Evolutionary conservation across 2,113 vertebrate species (phyloP), one percentile per base, ranked within the genome.

Genomic region (Pteruthius melanotis): DNA sequence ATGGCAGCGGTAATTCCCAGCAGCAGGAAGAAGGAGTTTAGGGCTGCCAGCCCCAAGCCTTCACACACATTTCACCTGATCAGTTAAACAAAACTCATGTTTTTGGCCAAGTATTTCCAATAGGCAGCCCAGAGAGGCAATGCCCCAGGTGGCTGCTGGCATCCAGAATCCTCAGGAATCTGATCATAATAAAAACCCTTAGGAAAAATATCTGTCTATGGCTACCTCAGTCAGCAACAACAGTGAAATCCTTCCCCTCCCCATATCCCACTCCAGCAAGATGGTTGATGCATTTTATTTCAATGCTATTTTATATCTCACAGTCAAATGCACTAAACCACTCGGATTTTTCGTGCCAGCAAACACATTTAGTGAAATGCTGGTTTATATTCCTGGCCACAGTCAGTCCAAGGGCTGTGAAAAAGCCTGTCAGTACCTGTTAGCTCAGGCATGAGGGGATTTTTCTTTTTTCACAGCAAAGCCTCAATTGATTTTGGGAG

Each of bases 121-220:
- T 0, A 5, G 2, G 11, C 66, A 76, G 76, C 59, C 1, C 13
- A 54, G 37, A 21, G 39, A 56, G 50, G 28, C 8, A 2, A 2
- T 37, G n/a, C 47, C 69, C 70, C 42, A 40, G 35, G 0, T 0
- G 28, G 53, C 70, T 88, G 26, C 54, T 4, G 11, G 37, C 84
- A 72, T 13, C 20, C 72, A 28, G n/a, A 56, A 77, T 35, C 50
- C 63, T 37, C 68, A 57, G 68, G 66, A 83, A 86, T 80, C 11
- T 13, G 4, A 56, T 42, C 30, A 7, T 6, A 42, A 77, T 19
- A 65, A 35, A 87, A 82, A 92, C 20, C 16, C 49, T 42, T 6
- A 6, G 53, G 44, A 64, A 68, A 49, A 65, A 56, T 17, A 44
- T n/a, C 69, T 75, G 3, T 39, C 30, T 66, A 1, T 9, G 63